Evolutionary conservation across 2,888 invertebrate genomes (phyloP).

Genomic region (Pilophorus perplexus): DNA sequence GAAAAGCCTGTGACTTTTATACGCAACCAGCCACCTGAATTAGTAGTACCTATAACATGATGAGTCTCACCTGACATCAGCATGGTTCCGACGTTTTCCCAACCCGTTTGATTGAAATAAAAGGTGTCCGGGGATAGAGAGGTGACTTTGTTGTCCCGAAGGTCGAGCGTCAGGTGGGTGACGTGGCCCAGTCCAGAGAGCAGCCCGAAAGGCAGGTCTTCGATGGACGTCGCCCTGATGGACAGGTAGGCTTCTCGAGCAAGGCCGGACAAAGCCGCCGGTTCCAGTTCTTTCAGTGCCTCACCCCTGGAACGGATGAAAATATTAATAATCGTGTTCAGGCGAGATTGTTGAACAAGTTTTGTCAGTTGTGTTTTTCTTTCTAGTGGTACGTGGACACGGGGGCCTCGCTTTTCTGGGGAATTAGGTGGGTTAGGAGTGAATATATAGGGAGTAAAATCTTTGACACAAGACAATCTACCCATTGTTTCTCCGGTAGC

Average conservation of each 20-base stretch:
- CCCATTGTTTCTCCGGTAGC: too few relatives aligned
- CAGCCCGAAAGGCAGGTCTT: constrained; percentile 74
- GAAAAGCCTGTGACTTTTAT: too few relatives aligned
- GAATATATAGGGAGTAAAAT: too few relatives aligned
- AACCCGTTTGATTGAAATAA: constrained; percentile 80
- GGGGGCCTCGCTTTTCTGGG: too few relatives aligned
- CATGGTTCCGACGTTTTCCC: constrained; percentile 85
- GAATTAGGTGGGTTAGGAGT: too few relatives aligned
- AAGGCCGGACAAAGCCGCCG: constrained; percentile 73
- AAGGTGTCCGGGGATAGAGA: constrained; percentile 79
- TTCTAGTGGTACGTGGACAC: too few relatives aligned
- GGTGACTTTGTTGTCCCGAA: constrained; percentile 76
- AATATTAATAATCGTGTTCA: neutral
- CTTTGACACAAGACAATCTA: too few relatives aligned
- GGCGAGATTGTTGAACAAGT: too few relatives aligned
- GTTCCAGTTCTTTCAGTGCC: constrained; percentile 63
- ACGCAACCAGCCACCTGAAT: too few relatives aligned
- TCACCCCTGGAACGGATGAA: constrained; percentile 23
- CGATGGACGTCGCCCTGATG: constrained; percentile 73
- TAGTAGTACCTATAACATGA: neutral
- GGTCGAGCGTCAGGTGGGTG: constrained; percentile 76
- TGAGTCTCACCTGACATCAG: constrained; percentile 68
- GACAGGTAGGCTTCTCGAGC: constrained; percentile 52
- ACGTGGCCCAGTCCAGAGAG: constrained; percentile 71
- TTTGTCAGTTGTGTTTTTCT: too few relatives aligned